Base-by-base conservation (phyloP, 1,140 invertebrate genomes). In the Sycophaga agraensis region DNA sequence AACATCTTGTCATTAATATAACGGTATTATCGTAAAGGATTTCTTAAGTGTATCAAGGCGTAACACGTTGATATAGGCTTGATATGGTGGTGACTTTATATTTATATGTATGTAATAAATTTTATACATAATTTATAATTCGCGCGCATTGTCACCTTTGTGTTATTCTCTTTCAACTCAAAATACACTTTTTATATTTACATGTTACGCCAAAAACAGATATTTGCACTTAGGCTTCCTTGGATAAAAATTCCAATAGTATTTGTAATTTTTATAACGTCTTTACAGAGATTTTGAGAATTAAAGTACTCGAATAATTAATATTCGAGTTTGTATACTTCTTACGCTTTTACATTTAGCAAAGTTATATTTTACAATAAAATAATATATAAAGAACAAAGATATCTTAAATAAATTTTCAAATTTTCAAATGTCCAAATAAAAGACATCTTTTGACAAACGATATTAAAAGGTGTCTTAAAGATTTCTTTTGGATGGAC, bases 11-110 rank as follows among this genome's bases (percentile, higher is more conserved):
- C 74, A 69, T 67, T 66, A 74, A 59, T 60, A 67, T 77, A 74
- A 77, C 73, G 70, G 63, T 76, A 71, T 73, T 74, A 77, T 76
- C 45, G 76, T 76, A 73, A 70, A 73, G 63, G 70, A 73, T 46
- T 78, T 73, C 43, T 77, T 73, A 68, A 67, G 49, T 66, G 68
- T 63, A 66, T 70, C 76, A 74, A 68, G 70, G 72, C 67, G 57
- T 79, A 80, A 79, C 76, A 78, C 69, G 73, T 75, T 80, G 77
- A 81, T 80, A 81, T 80, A 79, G 75, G 75, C 72, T 79, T 79
- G 78, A 81, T 81, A 81, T 81, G 77, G 77, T 69, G 69, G 70
- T 75, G 75, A 73, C 69, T 71, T 68, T 65, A 71, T 70, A 67
- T 68, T 14, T 50, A 28, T 34, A 28, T 48, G n/a, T 37, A 46